Evolutionary conservation across 2,797 vertebrate genomes (phyloP).

Genomic region (Tapera naevia): DNA sequence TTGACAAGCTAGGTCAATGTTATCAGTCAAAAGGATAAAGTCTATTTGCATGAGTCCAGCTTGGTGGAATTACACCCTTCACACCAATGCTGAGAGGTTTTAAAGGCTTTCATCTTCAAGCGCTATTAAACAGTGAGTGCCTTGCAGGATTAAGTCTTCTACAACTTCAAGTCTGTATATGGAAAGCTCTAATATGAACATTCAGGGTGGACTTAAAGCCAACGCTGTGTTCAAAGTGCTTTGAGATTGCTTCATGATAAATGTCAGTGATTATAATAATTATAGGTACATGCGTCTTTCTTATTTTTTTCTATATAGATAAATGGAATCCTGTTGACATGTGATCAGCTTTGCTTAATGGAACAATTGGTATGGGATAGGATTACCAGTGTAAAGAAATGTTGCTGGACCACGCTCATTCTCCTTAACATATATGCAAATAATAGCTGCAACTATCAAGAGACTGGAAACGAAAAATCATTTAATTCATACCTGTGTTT

Average conservation of each 20-base stretch:
- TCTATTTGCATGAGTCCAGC: background rate
- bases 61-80: background rate
- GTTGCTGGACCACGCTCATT: background rate
- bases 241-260: background rate
- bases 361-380: background rate
- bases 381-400: background rate
- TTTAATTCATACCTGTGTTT: conserved; percentile 10
- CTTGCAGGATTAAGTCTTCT: background rate
- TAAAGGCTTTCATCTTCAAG: background rate
- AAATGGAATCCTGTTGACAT: background rate
- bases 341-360: background rate
- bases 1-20: background rate
- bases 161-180: background rate
- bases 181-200: background rate
- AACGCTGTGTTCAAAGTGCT: background rate
- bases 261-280: background rate
- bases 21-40: background rate
- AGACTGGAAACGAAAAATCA: background rate
- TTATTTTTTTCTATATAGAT: background rate
- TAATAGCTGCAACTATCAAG: background rate
- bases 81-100: background rate
- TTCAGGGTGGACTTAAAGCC: background rate
- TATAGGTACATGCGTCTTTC: background rate
- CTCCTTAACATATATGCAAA: conserved; percentile 3
- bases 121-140: background rate